These are phyloP conservation scores for Panulirus ornatus DNA, from an alignment of 1,140 invertebrate species.

Conservation along the genomic window DNA sequence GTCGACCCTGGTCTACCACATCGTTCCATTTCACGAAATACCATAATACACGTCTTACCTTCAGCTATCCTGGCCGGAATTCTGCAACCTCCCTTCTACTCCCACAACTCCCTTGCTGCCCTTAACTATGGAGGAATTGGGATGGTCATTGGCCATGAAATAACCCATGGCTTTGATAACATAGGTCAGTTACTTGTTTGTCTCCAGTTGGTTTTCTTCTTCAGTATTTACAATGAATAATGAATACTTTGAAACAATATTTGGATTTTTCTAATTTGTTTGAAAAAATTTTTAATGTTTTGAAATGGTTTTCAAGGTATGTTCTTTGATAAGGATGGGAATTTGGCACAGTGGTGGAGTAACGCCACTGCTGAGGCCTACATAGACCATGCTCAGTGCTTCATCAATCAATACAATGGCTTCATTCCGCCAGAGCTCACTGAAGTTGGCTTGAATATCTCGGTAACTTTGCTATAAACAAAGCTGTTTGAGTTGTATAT, in stretches of 20 bases:
- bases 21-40: too few relatives aligned
- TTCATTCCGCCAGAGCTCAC: slow-evolving; percentile 81
- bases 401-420: slow-evolving; percentile 76
- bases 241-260: too few relatives aligned
- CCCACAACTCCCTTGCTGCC: slow-evolving; percentile 67
- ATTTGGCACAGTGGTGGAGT: slow-evolving; percentile 80
- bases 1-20: too few relatives aligned
- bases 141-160: slow-evolving; percentile 79
- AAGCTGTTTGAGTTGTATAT: too few relatives aligned
- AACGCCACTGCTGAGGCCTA: slow-evolving; percentile 79
- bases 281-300: neutral
- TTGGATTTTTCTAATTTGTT: neutral
- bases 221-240: too few relatives aligned
- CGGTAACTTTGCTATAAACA: slow-evolving; percentile 65
- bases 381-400: slow-evolving; percentile 75
- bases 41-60: slow-evolving; percentile 24
- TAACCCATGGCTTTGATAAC: slow-evolving; percentile 79
- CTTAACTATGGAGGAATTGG: slow-evolving; percentile 79
- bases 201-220: too few relatives aligned
- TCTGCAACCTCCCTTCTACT: slow-evolving; percentile 80
- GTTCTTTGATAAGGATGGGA: slow-evolving; percentile 80
- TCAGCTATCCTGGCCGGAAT: slow-evolving; percentile 81
- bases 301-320: slow-evolving; percentile 77
- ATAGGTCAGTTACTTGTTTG: slow-evolving; percentile 79
- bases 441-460: slow-evolving; percentile 58